Evolutionary conservation across 2,113 vertebrate genomes (phyloP).

Genomic region (Eurystomus gularis): DNA sequence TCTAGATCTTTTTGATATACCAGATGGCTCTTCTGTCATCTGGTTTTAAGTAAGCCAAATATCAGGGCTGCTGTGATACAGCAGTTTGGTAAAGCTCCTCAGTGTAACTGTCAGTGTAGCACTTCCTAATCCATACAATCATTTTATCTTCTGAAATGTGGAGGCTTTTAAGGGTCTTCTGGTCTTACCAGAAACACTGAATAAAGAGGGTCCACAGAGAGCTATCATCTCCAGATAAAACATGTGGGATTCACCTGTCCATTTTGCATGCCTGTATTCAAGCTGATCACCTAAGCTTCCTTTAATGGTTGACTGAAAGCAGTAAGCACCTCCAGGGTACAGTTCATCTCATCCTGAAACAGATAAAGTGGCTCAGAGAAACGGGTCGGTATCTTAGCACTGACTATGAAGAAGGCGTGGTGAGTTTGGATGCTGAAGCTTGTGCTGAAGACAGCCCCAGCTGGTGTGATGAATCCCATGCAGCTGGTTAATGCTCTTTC

Average conservation of each 20-base stretch:
- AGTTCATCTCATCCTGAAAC: background rate
- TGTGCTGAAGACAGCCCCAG: background rate
- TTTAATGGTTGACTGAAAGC: background rate
- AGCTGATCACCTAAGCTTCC: background rate
- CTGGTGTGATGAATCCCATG: background rate
- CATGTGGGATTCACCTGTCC: background rate
- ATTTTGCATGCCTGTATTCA: background rate
- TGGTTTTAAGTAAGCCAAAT: conserved; percentile 43
- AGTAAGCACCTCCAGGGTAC: background rate
- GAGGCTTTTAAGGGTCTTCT: background rate
- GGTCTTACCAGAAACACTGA: background rate
- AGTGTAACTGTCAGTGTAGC: conserved; percentile 20
- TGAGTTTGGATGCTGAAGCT: background rate
- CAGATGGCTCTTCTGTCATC: conserved; percentile 11
- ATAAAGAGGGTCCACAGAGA: background rate
- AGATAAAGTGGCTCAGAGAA: background rate
- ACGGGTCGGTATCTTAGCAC: too few species aligned
- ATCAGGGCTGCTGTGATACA: conserved; percentile 27
- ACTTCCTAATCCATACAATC: background rate
- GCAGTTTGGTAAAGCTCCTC: background rate
- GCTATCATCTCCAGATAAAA: background rate
- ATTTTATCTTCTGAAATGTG: conserved; percentile 11
- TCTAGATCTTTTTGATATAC: background rate
- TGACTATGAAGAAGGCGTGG: background rate
- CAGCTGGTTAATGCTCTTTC: background rate